phyloP scores from a whole-genome alignment of 2,888 invertebrate genomes.

The Ornithoptera priamus region DNA sequence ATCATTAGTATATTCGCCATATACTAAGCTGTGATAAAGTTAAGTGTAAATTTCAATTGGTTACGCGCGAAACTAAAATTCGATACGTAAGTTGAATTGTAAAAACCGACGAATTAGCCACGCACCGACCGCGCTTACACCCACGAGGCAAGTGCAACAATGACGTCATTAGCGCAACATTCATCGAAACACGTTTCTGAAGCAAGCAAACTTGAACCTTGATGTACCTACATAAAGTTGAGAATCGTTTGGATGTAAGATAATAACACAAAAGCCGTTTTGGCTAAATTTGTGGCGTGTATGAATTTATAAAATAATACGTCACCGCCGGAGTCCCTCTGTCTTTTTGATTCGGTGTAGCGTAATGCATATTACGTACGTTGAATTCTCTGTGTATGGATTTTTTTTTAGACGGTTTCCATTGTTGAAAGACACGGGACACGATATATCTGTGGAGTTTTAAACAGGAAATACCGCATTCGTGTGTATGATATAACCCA shows the following conservation, averaged over 20 bases:
- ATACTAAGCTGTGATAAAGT: constrained; percentile 33
- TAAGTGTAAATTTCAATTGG: constrained; percentile 41
- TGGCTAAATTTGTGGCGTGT: constrained; percentile 46
- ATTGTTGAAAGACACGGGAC: constrained; percentile 38
- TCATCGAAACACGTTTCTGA: constrained; percentile 24
- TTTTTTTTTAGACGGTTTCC: constrained; percentile 42
- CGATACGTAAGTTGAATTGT: constrained; percentile 60
- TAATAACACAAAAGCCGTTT: constrained; percentile 28
- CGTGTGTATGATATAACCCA: background rate
- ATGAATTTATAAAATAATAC: constrained; percentile 75
- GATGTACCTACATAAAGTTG: constrained; percentile 35
- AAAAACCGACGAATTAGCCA: constrained; percentile 67
- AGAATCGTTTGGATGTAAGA: constrained; percentile 37
- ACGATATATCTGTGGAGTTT: background rate
- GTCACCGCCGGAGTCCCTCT: constrained; percentile 64
- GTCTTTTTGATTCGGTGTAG: constrained; percentile 69
- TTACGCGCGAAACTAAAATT: constrained; percentile 49
- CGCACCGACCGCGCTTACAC: constrained; percentile 63
- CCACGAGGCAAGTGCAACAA: constrained; percentile 69
- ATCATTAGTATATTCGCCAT: constrained; percentile 24
- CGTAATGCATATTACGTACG: constrained; percentile 62
- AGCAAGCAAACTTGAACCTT: constrained; percentile 27
- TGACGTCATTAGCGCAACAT: constrained; percentile 55
- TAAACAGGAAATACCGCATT: background rate
- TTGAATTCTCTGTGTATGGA: constrained; percentile 63